Evolutionary conservation across 2,797 vertebrate species (phyloP), one percentile per base, ranked within the genome.

Genomic region (Limnodromus scolopaceus): DNA sequence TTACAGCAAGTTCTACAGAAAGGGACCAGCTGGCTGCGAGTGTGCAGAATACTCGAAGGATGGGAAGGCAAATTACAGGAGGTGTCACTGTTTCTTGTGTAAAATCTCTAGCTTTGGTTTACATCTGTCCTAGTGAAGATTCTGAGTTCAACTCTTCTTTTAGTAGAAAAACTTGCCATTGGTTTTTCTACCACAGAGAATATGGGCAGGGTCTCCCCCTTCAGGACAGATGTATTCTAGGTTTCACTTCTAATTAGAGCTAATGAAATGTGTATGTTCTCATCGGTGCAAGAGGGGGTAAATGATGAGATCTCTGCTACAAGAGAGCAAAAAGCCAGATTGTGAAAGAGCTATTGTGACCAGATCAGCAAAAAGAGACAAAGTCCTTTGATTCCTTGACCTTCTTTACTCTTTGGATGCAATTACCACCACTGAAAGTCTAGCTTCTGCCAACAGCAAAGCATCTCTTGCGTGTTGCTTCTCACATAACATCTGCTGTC

Each of bases 401-500:
- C 91, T 79, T 64, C 87, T 88, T 84, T 63, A 79, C 58, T 92
- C 79, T 87, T 70, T 43, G 70, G 72, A 72, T 92, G 66, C 92
- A 97, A 45, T 92, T 89, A 95, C 18, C 4, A 89, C 64, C 83
- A 49, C 84, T 75, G 77, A 95, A 95, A 95, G 88, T 34, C 64
- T 49, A 87, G 46, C 74, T 93, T 76, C 82, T 95, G 96, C 91
- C 75, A 95, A 77, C 79, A 94, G 93, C 84, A 88, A 89, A 90
- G 72, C 69, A 72, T 68, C 79, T 87, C 94, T 65, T 45, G 57
- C 4, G 8, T 16, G 0, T 74, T 58, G 58, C 84, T 78, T 96
- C 93, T 93, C 91, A 96, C 72, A 64, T 80, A 95, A 87, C 97
- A 97, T 97, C 96, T 97, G 97, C 96, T 92, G 93, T 92, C 94